A percentile compares a stretch with the other conserved stretches of the same genome.
These are phyloP conservation scores for Tiaroga cobitis DNA, from an alignment of 2,797 vertebrate genomes.

Conservation along the genomic window DNA sequence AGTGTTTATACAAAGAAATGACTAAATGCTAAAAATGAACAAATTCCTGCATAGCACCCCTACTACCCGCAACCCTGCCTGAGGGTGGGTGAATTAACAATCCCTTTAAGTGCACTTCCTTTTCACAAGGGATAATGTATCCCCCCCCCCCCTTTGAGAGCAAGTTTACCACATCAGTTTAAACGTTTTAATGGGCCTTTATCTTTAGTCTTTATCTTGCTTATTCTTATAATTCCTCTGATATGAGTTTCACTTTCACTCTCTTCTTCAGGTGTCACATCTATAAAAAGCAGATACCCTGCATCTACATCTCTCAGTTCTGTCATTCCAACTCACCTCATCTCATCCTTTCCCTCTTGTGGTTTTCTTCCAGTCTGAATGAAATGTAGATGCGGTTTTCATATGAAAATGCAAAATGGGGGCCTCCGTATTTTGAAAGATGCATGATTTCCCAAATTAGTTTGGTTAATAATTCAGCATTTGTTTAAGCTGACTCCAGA, in stretches of 20 bases:
- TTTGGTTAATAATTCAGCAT: conserved; percentile 56
- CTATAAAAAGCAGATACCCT: neutral
- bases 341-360: neutral
- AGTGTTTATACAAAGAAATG: neutral
- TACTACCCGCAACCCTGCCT: too few relatives aligned
- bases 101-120: too few relatives aligned
- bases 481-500: conserved; percentile 39
- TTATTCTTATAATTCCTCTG: neutral
- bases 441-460: conserved; percentile 55
- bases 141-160: too few relatives aligned
- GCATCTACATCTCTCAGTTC: neutral
- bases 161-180: neutral
- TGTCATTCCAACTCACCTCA: neutral
- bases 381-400: conserved; percentile 46
- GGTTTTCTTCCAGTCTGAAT: conserved; percentile 35
- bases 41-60: too few relatives aligned
- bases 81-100: too few relatives aligned
- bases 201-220: neutral
- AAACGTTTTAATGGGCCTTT: neutral
- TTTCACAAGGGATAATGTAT: too few relatives aligned
- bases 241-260: neutral
- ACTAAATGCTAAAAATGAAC: too few relatives aligned
- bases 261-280: conserved; percentile 1
- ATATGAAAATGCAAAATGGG: conserved; percentile 37
- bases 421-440: conserved; percentile 46